Evolutionary conservation across 2,113 vertebrate genomes (phyloP), one percentile per base, ranked within the genome.

Genomic region (Pampusana beccarii): DNA sequence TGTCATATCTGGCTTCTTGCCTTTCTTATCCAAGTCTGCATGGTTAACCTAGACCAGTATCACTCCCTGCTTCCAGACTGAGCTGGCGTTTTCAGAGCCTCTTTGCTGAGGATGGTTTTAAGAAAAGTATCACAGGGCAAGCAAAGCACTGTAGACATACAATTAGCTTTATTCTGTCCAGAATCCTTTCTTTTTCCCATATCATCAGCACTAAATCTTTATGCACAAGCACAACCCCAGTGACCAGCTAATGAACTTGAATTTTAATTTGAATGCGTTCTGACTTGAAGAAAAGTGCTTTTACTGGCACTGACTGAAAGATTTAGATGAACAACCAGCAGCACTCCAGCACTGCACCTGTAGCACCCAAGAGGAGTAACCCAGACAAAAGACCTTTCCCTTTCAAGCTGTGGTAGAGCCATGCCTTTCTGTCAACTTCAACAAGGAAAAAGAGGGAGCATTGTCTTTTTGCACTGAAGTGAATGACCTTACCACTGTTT

Each of bases 1-100:
- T 89, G 88, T 95, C 89, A 95, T 77, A 60, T 93, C 92, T 93
- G 62, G 72, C 82, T 95, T 92, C 79, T 78, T 73, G 48, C 72
- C 92, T 72, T 57, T 64, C 81, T 93, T 83, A 56, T 93, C 44
- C 60, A 67, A 60, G 34, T 26, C 74, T 88, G 34, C 21, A 48
- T 60, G 38, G 64, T 85, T 96, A 87, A 93, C 58, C 70, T 53
- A 53, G 28, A 78, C 31, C 44, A 21, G 18, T 36, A 78, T 44
- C 56, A 20, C 25, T 66, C 36, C 54, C 64, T 72, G 40, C 7
- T 77, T 92, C 56, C 67, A 80, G 60, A 33, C 6, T 15, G 42
- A 71, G 48, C 10, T 28, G 42, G 18, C 7, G 34, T 81, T 79
- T 92, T 84, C 53, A 74, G 56, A 81, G 5, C 4, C 33, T 71